phyloP scores from a whole-genome alignment of 35 echinoderm and acorn worm species.

The Ophiothrix spiculata region DNA sequence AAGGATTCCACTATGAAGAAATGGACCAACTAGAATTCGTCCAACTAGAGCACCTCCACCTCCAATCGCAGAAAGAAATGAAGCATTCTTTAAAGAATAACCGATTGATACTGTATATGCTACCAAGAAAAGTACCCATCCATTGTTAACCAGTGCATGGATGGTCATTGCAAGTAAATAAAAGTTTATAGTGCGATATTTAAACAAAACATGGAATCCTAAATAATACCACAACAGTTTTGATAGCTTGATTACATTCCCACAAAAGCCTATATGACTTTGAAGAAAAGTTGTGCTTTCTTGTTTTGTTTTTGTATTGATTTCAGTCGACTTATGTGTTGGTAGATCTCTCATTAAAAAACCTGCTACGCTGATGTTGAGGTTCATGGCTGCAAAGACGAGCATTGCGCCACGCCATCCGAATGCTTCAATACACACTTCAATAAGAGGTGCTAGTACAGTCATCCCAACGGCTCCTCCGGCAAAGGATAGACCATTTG shows the following conservation, averaged over 20 bases:
- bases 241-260: no score
- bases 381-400: neutral
- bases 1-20: neutral
- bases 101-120: neutral
- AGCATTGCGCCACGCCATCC: neutral
- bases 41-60: neutral
- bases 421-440: neutral
- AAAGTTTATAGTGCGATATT: no score
- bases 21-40: neutral
- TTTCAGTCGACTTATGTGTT: no score
- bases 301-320: no score
- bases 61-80: neutral
- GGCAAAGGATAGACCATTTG: neutral
- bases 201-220: no score
- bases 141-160: neutral
- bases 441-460: neutral
- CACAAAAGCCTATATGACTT: no score
- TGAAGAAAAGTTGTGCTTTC: no score
- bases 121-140: neutral
- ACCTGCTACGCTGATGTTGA: neutral
- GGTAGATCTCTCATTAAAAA: neutral
- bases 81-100: neutral
- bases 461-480: constrained; percentile 1
- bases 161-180: neutral
- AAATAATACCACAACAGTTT: no score